Base-by-base conservation (phyloP, 92 coral and sea anemone species). In the Paragorgia papillata region DNA sequence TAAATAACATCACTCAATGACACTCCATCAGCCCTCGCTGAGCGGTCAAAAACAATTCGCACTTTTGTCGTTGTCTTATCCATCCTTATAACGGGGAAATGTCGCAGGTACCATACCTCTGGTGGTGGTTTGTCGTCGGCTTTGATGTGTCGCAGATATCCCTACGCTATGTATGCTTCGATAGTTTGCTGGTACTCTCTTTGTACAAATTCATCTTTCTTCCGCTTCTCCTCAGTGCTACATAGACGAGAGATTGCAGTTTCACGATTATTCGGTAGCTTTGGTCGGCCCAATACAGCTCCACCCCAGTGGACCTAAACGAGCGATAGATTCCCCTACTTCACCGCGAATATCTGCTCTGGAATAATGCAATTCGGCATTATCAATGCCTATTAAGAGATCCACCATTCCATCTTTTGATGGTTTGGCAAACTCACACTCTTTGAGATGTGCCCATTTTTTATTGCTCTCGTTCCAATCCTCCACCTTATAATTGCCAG, bases 281-380 rank as follows among this genome's bases (percentile, higher is more conserved):
- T 19, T n/a, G 75, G 75, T 24, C 57, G 56, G 40, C 18, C 86
- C 90, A 43, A 80, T 48, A 57, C 89, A 85, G 31, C 73, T 86
- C 90, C 90, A 86, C 26, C 90, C 84, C 15, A 86, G 83, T n/a
- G 88, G 92, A 60, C 86, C 92, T 43, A 80, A 73, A 5, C 86
- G 86, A 27, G 88, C 88, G 31, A 84, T 68, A 34, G 86, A 89
- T 15, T 39, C 79, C 25, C 81, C 81, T 22, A 33, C 54, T 20
- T 51, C 54, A 19, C 88, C 84, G 39, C 82, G 84, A 20, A 88
- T 64, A 61, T 81, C 87, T 29, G 50, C 79, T 22, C 46, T 66
- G 8, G 86, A 88, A 33, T 84, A 84, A 76, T 84, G 92, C 48
- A 88, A 50, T n/a, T n/a, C n/a, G n/a, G n/a, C n/a, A n/a, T n/a